phyloP scores from a whole-genome alignment of 2,113 vertebrate species.

The Eulemur macaco region DNA sequence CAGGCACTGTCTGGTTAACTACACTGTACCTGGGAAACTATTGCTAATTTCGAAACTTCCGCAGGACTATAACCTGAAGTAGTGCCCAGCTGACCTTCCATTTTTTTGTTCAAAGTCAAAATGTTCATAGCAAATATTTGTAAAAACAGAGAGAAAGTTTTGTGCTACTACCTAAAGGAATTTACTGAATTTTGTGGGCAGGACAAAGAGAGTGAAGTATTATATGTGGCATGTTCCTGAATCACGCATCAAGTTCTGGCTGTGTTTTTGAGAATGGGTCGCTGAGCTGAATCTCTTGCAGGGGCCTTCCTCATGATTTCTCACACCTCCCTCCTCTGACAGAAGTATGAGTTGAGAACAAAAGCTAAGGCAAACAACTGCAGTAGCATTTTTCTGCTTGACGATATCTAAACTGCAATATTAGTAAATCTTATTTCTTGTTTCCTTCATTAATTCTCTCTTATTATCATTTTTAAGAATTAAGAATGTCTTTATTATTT shows the following conservation, averaged over 20 bases:
- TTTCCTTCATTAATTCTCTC: neutral
- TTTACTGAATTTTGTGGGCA: neutral
- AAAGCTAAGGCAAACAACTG: neutral
- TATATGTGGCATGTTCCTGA: neutral
- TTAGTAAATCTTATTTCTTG: neutral
- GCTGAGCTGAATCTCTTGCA: neutral
- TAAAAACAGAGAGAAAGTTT: neutral
- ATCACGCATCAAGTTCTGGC: accelerated
- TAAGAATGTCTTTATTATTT: neutral
- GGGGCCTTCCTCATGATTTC: neutral
- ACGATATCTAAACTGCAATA: neutral
- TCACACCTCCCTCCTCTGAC: neutral
- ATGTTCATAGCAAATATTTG: neutral
- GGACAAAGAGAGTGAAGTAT: neutral
- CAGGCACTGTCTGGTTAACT: accelerated
- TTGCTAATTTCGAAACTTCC: neutral
- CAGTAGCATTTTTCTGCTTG: neutral
- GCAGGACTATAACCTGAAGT: neutral
- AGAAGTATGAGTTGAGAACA: neutral
- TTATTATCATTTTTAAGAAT: neutral
- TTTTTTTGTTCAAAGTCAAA: neutral
- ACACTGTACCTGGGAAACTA: neutral
- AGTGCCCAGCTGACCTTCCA: neutral
- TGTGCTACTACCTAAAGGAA: neutral
- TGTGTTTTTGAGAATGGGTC: neutral